Conservation (phyloP, 2,797 vertebrate genomes). For the Anolis apletophallus region DNA sequence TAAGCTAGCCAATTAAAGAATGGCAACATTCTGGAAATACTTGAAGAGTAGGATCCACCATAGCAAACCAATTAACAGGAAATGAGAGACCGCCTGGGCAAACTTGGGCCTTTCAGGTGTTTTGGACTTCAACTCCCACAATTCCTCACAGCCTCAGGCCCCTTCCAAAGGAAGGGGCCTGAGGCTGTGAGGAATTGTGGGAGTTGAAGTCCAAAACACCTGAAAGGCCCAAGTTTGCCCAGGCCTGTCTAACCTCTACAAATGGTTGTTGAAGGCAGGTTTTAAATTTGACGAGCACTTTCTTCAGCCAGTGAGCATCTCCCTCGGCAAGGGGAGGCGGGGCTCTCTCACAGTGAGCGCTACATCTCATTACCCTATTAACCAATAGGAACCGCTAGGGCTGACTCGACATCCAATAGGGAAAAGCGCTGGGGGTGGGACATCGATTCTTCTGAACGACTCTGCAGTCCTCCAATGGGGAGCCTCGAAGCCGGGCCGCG, state of each 20-base stretch:
- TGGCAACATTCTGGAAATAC: background rate
- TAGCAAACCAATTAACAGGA: background rate
- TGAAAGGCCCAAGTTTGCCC: too few relatives aligned
- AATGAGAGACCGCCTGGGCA: background rate
- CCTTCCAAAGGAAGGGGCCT: too few relatives aligned
- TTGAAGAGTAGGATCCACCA: background rate
- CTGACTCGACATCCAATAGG: background rate
- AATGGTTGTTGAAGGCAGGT: too few relatives aligned
- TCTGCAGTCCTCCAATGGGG: slow-evolving; percentile 4
- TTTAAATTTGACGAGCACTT: background rate
- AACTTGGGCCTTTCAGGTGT: too few relatives aligned
- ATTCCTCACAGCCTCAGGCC: too few relatives aligned
- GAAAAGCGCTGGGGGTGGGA: background rate
- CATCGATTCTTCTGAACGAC: background rate
- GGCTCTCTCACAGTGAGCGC: background rate
- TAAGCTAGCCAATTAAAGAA: background rate
- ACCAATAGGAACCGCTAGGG: background rate
- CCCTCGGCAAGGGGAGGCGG: background rate
- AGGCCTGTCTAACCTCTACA: too few relatives aligned
- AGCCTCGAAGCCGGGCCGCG: background rate
- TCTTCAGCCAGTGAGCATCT: background rate
- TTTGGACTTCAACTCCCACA: too few relatives aligned
- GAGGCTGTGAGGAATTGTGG: too few relatives aligned
- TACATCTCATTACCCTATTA: background rate
- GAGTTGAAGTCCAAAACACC: too few relatives aligned